Percentiles rank a stretch among this genome's conserved stretches.
phyloP scores from a whole-genome alignment of 2,113 vertebrate species.

The Vulpes lagopus region DNA sequence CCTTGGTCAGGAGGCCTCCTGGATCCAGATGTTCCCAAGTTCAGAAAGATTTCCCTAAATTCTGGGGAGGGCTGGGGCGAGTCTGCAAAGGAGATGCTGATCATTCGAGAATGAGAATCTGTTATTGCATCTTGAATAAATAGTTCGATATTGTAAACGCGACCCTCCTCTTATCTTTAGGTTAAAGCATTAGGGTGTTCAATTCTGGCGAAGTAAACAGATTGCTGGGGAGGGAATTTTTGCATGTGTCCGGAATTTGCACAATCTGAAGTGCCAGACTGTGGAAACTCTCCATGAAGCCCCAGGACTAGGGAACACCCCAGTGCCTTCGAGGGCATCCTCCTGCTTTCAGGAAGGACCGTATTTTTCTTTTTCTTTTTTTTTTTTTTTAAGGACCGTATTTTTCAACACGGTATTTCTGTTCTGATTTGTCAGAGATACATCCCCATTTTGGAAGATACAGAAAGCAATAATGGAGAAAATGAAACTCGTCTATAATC shows the following conservation, averaged over 20 bases:
- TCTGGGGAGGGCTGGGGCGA: background rate
- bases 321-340: background rate
- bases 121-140: background rate
- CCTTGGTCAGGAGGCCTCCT: background rate
- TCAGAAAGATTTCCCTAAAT: background rate
- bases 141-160: background rate
- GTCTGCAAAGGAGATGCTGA: background rate
- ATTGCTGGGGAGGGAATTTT: background rate
- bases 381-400: background rate
- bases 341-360: background rate
- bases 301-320: background rate
- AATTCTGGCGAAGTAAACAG: background rate
- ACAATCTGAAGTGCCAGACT: background rate
- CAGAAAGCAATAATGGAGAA: background rate
- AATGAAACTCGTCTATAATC: background rate
- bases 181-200: background rate
- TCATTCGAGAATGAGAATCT: conserved; percentile 18
- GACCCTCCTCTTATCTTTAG: background rate
- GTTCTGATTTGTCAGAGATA: background rate
- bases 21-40: background rate
- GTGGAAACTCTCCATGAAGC: background rate
- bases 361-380: too few species aligned
- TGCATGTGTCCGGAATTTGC: background rate
- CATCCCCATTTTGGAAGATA: background rate
- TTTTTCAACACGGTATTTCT: conserved; percentile 16